Evolutionary conservation across 2,888 invertebrate genomes (phyloP).

Genomic region (Drosophila mulleri): DNA sequence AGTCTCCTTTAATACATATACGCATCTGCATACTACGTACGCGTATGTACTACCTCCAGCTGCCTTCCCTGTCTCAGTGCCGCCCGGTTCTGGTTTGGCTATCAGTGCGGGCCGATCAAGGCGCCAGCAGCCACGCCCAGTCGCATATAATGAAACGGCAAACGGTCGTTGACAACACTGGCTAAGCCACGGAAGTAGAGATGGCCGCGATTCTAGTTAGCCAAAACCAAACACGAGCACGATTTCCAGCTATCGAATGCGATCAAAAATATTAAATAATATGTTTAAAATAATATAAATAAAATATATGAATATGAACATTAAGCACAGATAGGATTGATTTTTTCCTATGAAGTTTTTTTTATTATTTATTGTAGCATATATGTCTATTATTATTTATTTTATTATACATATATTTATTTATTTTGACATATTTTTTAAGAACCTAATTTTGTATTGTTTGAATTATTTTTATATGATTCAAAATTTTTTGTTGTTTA

Average conservation of each 20-base stretch:
- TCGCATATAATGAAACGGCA: conserved; percentile 76
- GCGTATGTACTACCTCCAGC: conserved; percentile 22
- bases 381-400: too few relatives aligned
- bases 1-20: conserved; percentile 37
- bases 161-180: conserved; percentile 63
- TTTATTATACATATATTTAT: too few relatives aligned
- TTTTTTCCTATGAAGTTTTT: too few relatives aligned
- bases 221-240: background rate
- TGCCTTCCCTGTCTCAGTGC: background rate
- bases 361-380: too few relatives aligned
- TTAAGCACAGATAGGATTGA: too few relatives aligned
- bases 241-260: background rate
- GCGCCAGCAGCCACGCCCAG: conserved; percentile 68
- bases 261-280: background rate
- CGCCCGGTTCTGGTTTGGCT: conserved; percentile 32
- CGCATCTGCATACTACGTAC: conserved; percentile 53
- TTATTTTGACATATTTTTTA: too few relatives aligned
- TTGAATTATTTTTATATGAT: too few relatives aligned
- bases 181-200: conserved; percentile 15
- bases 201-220: background rate
- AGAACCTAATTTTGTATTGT: too few relatives aligned
- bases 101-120: conserved; percentile 72
- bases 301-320: too few relatives aligned
- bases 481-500: too few relatives aligned
- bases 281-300: background rate